Evolutionary conservation across 1,140 invertebrate genomes (phyloP).

Genomic region (Magallana ariakensis): DNA sequence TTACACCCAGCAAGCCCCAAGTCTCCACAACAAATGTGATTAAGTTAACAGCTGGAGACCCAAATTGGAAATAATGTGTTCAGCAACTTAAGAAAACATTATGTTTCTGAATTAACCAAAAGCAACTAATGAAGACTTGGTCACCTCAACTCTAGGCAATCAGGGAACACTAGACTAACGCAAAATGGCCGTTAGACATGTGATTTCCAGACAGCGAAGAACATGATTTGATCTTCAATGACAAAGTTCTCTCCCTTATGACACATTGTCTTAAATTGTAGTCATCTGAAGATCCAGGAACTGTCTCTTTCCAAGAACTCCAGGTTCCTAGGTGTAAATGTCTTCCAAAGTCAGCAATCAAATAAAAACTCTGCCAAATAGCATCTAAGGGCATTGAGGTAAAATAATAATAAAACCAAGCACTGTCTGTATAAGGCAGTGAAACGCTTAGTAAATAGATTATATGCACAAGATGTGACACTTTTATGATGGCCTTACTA

Average conservation of each 20-base stretch:
- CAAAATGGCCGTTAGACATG: conserved; percentile 11
- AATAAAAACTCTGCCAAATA: no score
- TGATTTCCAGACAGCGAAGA: neutral
- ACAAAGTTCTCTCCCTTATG: neutral
- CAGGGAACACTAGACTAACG: neutral
- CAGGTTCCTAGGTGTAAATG: no score
- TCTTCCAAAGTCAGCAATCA: no score
- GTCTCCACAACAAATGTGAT: conserved; percentile 15
- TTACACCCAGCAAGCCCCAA: neutral
- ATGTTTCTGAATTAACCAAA: conserved; percentile 26
- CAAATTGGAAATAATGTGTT: conserved; percentile 38
- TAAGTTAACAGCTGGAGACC: conserved; percentile 22
- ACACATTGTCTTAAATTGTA: neutral
- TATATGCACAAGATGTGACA: conserved; percentile 31
- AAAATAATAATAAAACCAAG: neutral
- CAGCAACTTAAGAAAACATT: conserved; percentile 34
- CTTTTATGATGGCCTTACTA: conserved; percentile 19
- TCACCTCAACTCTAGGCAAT: neutral
- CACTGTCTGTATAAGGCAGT: conserved; percentile 23
- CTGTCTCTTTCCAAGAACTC: no score
- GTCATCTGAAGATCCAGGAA: no score
- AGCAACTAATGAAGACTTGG: conserved; percentile 16
- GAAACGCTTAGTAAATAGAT: conserved; percentile 9
- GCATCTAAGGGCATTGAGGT: neutral
- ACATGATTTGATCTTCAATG: neutral